Base-by-base conservation (phyloP, 2,113 vertebrate genomes). In the Calyptomena viridis region DNA sequence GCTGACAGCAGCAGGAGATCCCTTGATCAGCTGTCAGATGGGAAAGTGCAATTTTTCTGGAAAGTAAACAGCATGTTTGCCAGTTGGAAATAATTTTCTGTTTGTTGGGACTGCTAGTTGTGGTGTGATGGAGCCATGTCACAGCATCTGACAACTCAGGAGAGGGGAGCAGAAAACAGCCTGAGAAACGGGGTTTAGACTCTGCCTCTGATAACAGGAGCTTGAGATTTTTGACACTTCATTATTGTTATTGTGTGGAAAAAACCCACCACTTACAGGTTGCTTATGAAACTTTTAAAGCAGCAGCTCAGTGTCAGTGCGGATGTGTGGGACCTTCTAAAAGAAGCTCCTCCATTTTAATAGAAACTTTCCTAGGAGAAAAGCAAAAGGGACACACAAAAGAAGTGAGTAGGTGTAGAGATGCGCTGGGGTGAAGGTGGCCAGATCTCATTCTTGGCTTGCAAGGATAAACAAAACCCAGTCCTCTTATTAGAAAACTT, bases 21-120 rank as follows among this genome's bases (percentile, higher is more conserved):
- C 97, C 98, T 98, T 98, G 98, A 98, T 98, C 98, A 98, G 73
- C 98, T 98, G 98, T 98, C 98, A 98, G 95, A 97, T 95, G 86
- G 97, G 96, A 97, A 98, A 98, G 97, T 97, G 96, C 97, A 97
- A 86, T 97, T 97, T 97, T 97, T 97, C 97, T 87, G 95, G 97
- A 98, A 98, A 98, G 97, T 97, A 98, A 98, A 98, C 97, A 98
- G 96, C 90, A 13, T 98, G 97, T 98, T 98, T 97, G 97, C 97
- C 94, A 93, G 97, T 97, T 97, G 97, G 96, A 97, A 98, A 97
- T 98, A 33, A 97, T 98, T 97, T 97, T 97, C 96, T 98, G 96
- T 98, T 98, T 98, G 97, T 97, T 98, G 98, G 97, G 96, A 95
- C 97, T 85, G 91, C 92, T 94, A 47, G 79, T 88, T 12, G 14